These are phyloP conservation scores for Myotis daubentonii DNA, from an alignment of 2,797 vertebrate genomes.

Conservation along the genomic window DNA sequence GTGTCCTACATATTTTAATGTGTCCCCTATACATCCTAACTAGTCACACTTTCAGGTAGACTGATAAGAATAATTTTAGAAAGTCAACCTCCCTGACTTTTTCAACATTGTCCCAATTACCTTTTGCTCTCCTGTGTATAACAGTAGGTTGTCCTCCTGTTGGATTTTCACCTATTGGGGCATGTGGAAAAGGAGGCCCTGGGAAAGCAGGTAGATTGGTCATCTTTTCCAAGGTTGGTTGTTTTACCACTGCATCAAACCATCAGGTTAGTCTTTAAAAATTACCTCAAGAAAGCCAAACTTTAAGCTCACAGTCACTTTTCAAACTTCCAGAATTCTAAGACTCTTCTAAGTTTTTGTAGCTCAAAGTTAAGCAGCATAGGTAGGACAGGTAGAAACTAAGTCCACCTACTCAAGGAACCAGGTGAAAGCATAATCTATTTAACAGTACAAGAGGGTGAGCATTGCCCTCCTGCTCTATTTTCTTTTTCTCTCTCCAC, in stretches of 20 bases:
- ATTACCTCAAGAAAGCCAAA: not conserved
- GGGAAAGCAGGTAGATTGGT: not conserved
- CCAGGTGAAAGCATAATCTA: not conserved
- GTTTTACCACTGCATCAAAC: not conserved
- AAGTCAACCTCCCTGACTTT: not conserved
- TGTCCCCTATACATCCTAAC: not conserved
- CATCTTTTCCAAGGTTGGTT: not conserved
- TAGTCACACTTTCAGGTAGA: not conserved
- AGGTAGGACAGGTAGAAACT: not conserved
- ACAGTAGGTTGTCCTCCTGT: not conserved
- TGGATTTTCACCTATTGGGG: not conserved
- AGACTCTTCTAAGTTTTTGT: not conserved
- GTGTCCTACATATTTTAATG: not conserved
- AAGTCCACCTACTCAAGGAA: not conserved
- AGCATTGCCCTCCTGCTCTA: not conserved
- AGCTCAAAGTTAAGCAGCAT: not conserved
- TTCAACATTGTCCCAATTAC: not conserved
- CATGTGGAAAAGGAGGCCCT: not conserved
- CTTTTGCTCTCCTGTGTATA: not conserved
- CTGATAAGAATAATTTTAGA: not conserved
- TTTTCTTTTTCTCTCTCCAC: not conserved
- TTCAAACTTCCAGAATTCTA: constrained; percentile 18
- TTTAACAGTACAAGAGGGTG: not conserved
- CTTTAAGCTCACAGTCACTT: constrained; percentile 18
- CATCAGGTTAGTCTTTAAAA: not conserved